These are phyloP conservation scores for Ophion ventricosus DNA, from an alignment of 2,888 invertebrate genomes.

Conservation along the genomic window DNA sequence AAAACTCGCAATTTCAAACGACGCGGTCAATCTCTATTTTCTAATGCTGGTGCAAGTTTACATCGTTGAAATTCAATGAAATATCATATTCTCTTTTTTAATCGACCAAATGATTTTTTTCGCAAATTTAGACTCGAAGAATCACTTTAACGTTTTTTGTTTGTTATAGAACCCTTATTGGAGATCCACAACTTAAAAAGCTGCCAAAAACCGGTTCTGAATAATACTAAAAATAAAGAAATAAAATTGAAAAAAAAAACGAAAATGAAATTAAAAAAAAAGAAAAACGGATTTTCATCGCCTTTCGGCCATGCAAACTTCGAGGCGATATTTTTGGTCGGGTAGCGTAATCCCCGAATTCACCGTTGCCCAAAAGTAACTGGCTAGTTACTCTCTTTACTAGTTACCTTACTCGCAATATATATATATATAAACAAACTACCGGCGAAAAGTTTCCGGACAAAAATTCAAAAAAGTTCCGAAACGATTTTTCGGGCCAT, in stretches of 20 bases:
- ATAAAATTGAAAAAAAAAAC: not conserved
- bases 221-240: not conserved
- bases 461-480: too few relatives aligned
- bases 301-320: not conserved
- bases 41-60: not conserved
- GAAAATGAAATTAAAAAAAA: not conserved
- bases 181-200: not conserved
- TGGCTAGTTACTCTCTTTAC: too few relatives aligned
- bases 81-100: not conserved
- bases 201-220: not conserved
- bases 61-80: not conserved
- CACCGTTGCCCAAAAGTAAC: too few relatives aligned
- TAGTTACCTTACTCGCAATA: too few relatives aligned
- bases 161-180: not conserved
- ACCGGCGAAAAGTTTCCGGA: too few relatives aligned
- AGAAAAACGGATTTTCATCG: not conserved
- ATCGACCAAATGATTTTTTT: not conserved
- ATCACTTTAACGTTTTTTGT: not conserved
- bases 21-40: slow-evolving; percentile 17
- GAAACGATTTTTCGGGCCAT: too few relatives aligned
- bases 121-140: not conserved
- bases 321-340: not conserved
- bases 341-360: too few relatives aligned
- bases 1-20: slow-evolving; percentile 10
- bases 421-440: too few relatives aligned